Conservation (phyloP, 2,113 vertebrate genomes). For the Sinosuthora webbiana region DNA sequence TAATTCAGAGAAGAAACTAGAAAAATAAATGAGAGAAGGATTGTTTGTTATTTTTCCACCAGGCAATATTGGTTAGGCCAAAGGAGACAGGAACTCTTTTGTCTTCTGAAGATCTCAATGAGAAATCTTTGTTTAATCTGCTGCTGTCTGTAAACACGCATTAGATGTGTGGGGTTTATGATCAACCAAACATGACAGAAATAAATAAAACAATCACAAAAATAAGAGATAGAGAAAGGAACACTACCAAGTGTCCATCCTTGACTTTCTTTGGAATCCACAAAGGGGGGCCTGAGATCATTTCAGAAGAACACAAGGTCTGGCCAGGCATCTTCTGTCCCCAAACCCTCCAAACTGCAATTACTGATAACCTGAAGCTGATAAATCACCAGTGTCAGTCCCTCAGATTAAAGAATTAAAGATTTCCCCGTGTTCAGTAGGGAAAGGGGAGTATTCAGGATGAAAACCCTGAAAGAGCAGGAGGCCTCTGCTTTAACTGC, state of each 20-base stretch:
- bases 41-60: not conserved
- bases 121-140: not conserved
- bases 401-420: not conserved
- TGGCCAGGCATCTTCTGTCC: not conserved
- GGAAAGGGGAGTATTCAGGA: not conserved
- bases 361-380: not conserved
- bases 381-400: not conserved
- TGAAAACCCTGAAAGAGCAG: not conserved
- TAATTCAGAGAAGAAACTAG: constrained; percentile 2
- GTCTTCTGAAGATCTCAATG: not conserved
- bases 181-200: not conserved
- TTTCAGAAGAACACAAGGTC: not conserved
- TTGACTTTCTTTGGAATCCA: not conserved
- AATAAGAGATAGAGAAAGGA: not conserved
- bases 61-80: not conserved
- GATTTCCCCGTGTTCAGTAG: not conserved
- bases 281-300: rapidly evolving
- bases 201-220: not conserved
- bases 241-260: not conserved
- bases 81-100: not conserved
- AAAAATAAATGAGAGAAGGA: not conserved
- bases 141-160: not conserved
- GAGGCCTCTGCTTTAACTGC: not conserved
- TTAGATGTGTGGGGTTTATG: not conserved
- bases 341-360: not conserved